Conservation (phyloP, 1,140 invertebrate species). For the Atta colombica region DNA sequence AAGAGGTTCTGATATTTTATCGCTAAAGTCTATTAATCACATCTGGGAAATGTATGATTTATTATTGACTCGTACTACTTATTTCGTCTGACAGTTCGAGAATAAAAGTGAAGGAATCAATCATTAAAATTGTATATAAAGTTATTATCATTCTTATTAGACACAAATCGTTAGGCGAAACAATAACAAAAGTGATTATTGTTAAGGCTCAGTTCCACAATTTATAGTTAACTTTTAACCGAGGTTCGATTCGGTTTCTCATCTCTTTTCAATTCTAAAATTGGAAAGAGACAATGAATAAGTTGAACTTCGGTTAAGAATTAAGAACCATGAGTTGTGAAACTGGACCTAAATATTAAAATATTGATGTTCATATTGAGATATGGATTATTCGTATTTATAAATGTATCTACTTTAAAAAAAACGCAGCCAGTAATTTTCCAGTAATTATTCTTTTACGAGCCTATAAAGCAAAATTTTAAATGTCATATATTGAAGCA, state of each 20-base stretch:
- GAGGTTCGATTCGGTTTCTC: no score
- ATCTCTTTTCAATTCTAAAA: no score
- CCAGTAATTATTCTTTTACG: not conserved
- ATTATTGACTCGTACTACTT: slow-evolving; percentile 30
- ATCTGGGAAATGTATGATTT: not conserved
- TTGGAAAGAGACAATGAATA: not conserved
- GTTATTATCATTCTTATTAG: not conserved
- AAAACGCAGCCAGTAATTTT: not conserved
- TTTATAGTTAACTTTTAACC: no score
- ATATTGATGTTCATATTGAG: not conserved
- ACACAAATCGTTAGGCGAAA: not conserved
- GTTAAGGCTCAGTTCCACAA: not conserved
- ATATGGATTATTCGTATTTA: not conserved
- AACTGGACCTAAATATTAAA: not conserved
- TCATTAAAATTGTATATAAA: not conserved
- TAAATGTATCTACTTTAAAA: not conserved
- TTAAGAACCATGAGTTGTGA: no score
- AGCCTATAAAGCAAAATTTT: not conserved
- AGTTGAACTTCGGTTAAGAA: no score
- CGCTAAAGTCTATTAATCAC: not conserved
- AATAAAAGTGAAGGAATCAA: not conserved
- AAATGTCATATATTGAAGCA: not conserved
- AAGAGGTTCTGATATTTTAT: not conserved
- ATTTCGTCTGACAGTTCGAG: not conserved
- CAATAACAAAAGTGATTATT: not conserved